phyloP scores from a whole-genome alignment of 1,140 invertebrate genomes.

The Sinella curviseta region DNA sequence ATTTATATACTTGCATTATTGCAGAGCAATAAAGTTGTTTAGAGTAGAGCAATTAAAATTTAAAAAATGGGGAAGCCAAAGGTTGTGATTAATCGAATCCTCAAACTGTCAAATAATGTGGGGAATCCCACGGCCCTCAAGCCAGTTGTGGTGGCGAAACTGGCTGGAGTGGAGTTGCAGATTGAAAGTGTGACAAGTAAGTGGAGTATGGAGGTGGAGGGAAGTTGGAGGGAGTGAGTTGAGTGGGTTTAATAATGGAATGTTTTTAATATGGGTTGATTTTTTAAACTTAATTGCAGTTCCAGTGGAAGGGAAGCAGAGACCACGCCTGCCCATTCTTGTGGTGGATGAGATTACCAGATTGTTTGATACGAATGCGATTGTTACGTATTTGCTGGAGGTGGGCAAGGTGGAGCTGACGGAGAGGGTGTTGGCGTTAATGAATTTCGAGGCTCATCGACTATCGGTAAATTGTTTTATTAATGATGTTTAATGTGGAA shows the following conservation, averaged over 20 bases:
- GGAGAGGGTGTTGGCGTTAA: constrained; percentile 62
- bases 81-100: background rate
- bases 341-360: constrained; percentile 56
- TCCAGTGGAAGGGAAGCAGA: constrained; percentile 53
- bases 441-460: constrained; percentile 73
- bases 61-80: constrained; percentile 2
- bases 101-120: constrained; percentile 12
- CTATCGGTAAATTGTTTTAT: constrained; percentile 62
- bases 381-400: constrained; percentile 60
- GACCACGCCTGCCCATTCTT: constrained; percentile 62
- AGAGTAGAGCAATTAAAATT: background rate
- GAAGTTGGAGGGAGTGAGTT: background rate
- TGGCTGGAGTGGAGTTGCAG: constrained; percentile 60
- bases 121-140: constrained; percentile 71
- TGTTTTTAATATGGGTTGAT: constrained; percentile 26
- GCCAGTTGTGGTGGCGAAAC: constrained; percentile 66
- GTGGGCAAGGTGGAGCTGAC: constrained; percentile 52
- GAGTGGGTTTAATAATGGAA: no score
- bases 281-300: constrained; percentile 45
- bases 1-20: no score
- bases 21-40: background rate
- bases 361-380: constrained; percentile 62
- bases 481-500: no score
- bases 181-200: constrained; percentile 50
- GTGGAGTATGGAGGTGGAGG: background rate